Evolutionary conservation across 2,888 invertebrate species (phyloP), one percentile per base, ranked within the genome.

Genomic region (Hypolimnas misippus): DNA sequence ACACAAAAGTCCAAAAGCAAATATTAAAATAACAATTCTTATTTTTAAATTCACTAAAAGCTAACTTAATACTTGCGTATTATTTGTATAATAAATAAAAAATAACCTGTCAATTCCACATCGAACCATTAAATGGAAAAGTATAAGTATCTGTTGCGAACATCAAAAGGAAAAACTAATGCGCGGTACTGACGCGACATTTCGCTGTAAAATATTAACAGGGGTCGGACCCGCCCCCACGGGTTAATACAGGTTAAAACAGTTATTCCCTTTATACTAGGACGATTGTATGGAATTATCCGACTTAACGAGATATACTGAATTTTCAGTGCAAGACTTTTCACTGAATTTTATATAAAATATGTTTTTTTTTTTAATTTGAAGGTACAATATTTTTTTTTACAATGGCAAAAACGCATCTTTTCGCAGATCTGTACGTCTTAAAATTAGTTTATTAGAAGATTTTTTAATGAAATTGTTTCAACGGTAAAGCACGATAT

Each of bases 91-190:
- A 14, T 46, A 46, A 49, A 49, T 29, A 49, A 29, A 29, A 29
- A 14, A 29, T 29, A 49, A 49, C 49, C 49, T 49, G 49, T 49
- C 49, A 49, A 49, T 49, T 49, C 29, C 29, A 49, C 21, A 46
- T 46, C 44, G 44, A 46, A 29, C 49, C 14, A 14, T 49, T 49
- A 49, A 49, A 29, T 49, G 25, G 49, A 29, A 49, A 46, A 46
- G 44, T 49, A 49, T 49, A 49, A 49, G 49, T 49, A 49, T 49
- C 49, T 49, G 49, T 49, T 49, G 75, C 78, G 81, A 77, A 91
- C 87, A 83, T 90, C 89, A 89, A 90, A 91, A 86, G 87, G 86
- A 88, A 88, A 88, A 86, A 82, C 80, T 86, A 87, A 89, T 88
- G 87, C 85, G 82, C 76, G 72, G 71, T 72, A 74, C 73, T 72